Conservation (phyloP, 2,797 vertebrate genomes). For the Alcedo atthis region DNA sequence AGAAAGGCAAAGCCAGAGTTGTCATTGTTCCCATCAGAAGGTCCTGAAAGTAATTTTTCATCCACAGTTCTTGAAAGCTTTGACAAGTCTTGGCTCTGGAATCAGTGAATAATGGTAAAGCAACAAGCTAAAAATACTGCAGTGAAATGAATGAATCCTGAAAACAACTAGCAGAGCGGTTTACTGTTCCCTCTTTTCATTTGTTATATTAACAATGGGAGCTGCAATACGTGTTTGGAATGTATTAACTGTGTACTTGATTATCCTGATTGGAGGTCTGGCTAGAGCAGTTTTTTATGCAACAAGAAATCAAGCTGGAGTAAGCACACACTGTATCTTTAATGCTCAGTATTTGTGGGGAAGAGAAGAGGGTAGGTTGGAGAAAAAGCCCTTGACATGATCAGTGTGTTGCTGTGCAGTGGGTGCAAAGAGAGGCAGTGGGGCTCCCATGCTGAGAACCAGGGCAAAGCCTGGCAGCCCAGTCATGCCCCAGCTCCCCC, state of each 20-base stretch:
- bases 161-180: background rate
- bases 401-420: background rate
- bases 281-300: background rate
- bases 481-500: rapidly evolving
- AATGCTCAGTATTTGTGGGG: too few relatives aligned
- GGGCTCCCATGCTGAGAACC: background rate
- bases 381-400: background rate
- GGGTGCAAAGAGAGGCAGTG: rapidly evolving
- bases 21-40: background rate
- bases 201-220: background rate
- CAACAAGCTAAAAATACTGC: conserved; percentile 12
- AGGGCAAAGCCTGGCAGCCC: background rate
- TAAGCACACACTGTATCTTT: background rate
- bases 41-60: conserved; percentile 30
- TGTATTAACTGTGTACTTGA: background rate
- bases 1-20: background rate
- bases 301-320: background rate
- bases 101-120: conserved; percentile 16
- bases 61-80: conserved; percentile 13
- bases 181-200: background rate
- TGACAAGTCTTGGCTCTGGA: conserved; percentile 1
- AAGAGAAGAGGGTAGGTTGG: background rate
- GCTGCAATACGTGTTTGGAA: background rate
- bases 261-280: background rate
- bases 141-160: background rate